Evolutionary conservation across 2,888 invertebrate species (phyloP).

Genomic region (Empis stercorea): DNA sequence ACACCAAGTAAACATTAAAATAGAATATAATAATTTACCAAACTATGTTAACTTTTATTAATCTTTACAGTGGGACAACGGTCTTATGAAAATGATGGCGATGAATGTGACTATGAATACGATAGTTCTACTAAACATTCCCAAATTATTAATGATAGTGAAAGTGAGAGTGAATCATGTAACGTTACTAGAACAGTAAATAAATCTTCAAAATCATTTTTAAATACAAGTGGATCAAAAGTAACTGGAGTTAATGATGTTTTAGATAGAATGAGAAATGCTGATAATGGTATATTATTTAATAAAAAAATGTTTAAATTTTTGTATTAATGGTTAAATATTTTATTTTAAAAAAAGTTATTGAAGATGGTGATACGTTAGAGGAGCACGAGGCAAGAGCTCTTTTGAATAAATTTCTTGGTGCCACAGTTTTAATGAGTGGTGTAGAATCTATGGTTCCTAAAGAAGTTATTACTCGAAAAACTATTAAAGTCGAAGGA

Average conservation of each 20-base stretch:
- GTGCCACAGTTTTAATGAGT: constrained; percentile 65
- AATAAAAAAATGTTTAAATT: neutral
- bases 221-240: constrained; percentile 51
- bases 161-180: constrained; percentile 22
- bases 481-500: constrained; percentile 14
- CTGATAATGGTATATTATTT: constrained; percentile 48
- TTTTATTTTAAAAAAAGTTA: constrained; percentile 33
- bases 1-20: constrained; percentile 17
- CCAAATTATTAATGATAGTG: constrained; percentile 19
- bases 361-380: constrained; percentile 48
- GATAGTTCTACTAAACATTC: constrained; percentile 18
- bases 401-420: constrained; percentile 70
- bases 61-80: neutral
- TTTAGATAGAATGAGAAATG: constrained; percentile 63
- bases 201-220: constrained; percentile 43
- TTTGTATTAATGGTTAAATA: neutral
- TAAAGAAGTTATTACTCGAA: constrained; percentile 18
- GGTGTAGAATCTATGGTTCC: constrained; percentile 50
- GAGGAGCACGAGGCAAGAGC: constrained; percentile 62
- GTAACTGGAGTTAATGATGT: constrained; percentile 66
- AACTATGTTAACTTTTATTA: neutral
- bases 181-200: constrained; percentile 17
- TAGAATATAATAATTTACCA: neutral
- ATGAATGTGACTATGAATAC: constrained; percentile 19
- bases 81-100: constrained; percentile 2